phyloP scores from a whole-genome alignment of 2,113 vertebrate species.

The Upupa epops region DNA sequence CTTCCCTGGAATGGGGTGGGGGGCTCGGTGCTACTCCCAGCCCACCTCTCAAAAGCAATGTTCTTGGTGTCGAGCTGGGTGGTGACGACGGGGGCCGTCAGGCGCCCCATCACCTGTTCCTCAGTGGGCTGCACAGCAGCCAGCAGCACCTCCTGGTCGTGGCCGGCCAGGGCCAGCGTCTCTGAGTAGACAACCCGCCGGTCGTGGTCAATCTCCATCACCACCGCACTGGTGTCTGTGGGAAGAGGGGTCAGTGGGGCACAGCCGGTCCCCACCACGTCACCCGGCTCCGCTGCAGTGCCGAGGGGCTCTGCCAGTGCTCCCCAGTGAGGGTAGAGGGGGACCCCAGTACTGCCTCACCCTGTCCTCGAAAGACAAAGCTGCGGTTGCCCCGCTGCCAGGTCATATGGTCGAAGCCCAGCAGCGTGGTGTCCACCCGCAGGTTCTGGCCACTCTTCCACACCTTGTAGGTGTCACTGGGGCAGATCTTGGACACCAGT shows the following conservation, averaged over 20 bases:
- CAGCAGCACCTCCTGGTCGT: conserved; percentile 82
- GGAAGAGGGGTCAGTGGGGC: neutral
- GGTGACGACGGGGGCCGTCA: conserved; percentile 90
- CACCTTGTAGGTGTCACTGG: conserved; percentile 96
- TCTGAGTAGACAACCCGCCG: conserved; percentile 91
- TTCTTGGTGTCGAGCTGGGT: conserved; percentile 97
- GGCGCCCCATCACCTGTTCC: conserved; percentile 92
- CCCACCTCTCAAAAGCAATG: conserved; percentile 96
- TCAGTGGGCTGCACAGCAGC: conserved; percentile 90
- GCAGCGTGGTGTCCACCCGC: conserved; percentile 94
- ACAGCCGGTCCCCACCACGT: fast-evolving
- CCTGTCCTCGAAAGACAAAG: conserved; percentile 95
- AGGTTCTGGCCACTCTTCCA: conserved; percentile 98
- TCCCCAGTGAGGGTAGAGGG: neutral
- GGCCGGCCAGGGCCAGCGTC: conserved; percentile 85
- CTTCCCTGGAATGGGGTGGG: no score
- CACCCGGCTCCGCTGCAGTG: neutral
- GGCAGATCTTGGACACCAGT: conserved; percentile 95
- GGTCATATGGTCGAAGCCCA: conserved; percentile 98
- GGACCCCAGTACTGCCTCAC: conserved; percentile 45
- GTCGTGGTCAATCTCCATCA: conserved; percentile 99
- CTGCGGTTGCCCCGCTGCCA: conserved; percentile 98
- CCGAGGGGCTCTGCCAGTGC: neutral
- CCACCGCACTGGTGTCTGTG: conserved; percentile 89
- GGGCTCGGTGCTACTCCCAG: neutral